These are phyloP conservation scores for Lota lota DNA, from an alignment of 2,113 vertebrate species.

Conservation along the genomic window DNA sequence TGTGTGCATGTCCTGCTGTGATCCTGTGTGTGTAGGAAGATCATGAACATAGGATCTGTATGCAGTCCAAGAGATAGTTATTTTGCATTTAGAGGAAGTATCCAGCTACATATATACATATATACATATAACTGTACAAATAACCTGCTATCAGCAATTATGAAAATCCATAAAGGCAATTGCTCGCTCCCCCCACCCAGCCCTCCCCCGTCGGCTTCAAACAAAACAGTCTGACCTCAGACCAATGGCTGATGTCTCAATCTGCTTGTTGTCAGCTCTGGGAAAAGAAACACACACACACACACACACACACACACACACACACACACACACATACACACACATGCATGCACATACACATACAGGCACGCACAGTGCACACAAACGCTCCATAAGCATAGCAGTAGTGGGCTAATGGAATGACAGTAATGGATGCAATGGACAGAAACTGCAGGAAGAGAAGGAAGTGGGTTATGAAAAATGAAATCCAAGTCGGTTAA, in stretches of 20 bases:
- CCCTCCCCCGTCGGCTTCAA: too few relatives aligned
- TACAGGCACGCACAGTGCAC: constrained; percentile 13
- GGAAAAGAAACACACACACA: constrained; percentile 78
- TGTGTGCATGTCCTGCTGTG: too few relatives aligned
- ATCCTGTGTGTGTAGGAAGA: too few relatives aligned
- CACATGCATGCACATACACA: constrained; percentile 27
- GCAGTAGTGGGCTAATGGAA: constrained; percentile 12
- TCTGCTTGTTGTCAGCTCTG: constrained; percentile 87
- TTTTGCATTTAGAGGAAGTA: too few relatives aligned
- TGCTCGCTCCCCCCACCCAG: too few relatives aligned
- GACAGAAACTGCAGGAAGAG: constrained; percentile 19
- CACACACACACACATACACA: constrained; percentile 23
- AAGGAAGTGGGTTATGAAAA: constrained; percentile 1
- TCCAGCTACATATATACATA: too few relatives aligned
- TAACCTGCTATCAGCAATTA: too few relatives aligned
- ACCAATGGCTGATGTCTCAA: constrained; percentile 86
- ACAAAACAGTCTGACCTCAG: constrained; percentile 89
- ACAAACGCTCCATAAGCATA: constrained; percentile 20
- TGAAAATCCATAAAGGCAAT: too few relatives aligned
- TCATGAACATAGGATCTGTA: too few relatives aligned
- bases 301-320: constrained; percentile 4
- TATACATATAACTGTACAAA: too few relatives aligned
- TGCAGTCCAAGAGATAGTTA: too few relatives aligned
- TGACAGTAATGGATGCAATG: constrained; percentile 22
- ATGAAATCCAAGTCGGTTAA: constrained; percentile 33